A percentile compares a stretch with the other conserved stretches of the same genome.
phyloP scores from a whole-genome alignment of 2,797 vertebrate genomes.

The Chloroceryle amazona region DNA sequence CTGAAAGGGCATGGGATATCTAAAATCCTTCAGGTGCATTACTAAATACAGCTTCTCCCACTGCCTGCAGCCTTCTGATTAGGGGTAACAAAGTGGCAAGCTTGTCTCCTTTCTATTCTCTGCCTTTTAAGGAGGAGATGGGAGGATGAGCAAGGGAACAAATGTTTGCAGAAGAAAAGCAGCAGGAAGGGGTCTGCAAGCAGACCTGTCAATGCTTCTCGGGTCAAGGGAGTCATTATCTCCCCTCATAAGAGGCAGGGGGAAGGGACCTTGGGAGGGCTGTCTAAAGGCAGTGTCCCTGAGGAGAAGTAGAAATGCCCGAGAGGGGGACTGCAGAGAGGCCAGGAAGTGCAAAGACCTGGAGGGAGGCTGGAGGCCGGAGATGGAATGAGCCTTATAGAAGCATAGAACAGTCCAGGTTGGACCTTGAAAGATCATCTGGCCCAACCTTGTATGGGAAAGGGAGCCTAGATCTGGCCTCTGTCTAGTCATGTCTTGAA shows the following conservation, averaged over 20 bases:
- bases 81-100: neutral
- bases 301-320: neutral
- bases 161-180: neutral
- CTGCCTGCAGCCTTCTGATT: neutral
- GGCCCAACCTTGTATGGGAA: neutral
- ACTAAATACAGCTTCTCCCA: neutral
- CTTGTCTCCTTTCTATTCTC: neutral
- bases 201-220: neutral
- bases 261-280: neutral
- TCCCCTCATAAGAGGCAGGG: neutral
- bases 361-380: neutral
- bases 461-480: neutral
- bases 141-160: neutral
- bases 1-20: neutral
- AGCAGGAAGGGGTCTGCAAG: neutral
- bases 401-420: neutral
- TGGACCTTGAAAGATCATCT: neutral
- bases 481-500: neutral
- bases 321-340: rapidly evolving
- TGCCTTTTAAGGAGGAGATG: neutral
- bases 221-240: neutral
- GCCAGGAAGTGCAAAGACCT: neutral
- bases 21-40: neutral
- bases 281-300: neutral
- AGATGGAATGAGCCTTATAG: rapidly evolving